A percentile compares a stretch with the other conserved stretches of the same genome.
Conservation (phyloP, 2,888 invertebrate genomes). For the Eupithecia insigniata region DNA sequence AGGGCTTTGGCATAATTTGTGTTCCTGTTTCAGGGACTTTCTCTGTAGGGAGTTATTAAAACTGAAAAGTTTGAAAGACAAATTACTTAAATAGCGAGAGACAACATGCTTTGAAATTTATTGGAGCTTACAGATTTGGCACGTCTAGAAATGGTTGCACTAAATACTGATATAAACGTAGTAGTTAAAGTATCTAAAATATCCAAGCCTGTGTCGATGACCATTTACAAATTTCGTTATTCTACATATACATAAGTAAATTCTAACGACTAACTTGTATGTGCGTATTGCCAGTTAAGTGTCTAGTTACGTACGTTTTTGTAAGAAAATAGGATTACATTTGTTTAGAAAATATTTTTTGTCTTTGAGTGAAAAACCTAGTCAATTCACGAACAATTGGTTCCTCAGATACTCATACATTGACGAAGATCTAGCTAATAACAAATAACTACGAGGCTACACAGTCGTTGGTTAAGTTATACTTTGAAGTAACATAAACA, state of each 20-base stretch:
- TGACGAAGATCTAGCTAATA: conserved; percentile 71
- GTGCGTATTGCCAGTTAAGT: conserved; percentile 78
- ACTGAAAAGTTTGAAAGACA: conserved; percentile 49
- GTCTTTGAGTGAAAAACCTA: conserved; percentile 66
- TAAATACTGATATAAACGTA: conserved; percentile 45
- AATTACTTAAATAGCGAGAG: conserved; percentile 47
- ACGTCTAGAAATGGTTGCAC: conserved; percentile 62
- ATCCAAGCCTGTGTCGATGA: conserved; percentile 50
- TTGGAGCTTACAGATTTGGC: conserved; percentile 69
- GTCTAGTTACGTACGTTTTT: conserved; percentile 73
- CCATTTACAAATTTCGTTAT: conserved; percentile 46
- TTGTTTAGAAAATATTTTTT: conserved; percentile 78
- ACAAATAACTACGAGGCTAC: conserved; percentile 72
- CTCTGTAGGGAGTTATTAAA: conserved; percentile 47
- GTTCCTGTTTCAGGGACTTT: conserved; percentile 43
- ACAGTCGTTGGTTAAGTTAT: conserved; percentile 72
- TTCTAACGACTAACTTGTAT: conserved; percentile 63
- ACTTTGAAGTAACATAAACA: conserved; percentile 58
- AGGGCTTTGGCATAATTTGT: conserved; percentile 52
- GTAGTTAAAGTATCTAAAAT: conserved; percentile 44
- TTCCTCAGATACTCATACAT: conserved; percentile 65
- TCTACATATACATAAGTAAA: conserved; percentile 51
- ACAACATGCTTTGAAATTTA: neutral
- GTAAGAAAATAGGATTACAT: conserved; percentile 82
- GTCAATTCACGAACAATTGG: conserved; percentile 73